These are phyloP conservation scores for Phaethon lepturus DNA, from an alignment of 2,113 vertebrate genomes.

Conservation along the genomic window DNA sequence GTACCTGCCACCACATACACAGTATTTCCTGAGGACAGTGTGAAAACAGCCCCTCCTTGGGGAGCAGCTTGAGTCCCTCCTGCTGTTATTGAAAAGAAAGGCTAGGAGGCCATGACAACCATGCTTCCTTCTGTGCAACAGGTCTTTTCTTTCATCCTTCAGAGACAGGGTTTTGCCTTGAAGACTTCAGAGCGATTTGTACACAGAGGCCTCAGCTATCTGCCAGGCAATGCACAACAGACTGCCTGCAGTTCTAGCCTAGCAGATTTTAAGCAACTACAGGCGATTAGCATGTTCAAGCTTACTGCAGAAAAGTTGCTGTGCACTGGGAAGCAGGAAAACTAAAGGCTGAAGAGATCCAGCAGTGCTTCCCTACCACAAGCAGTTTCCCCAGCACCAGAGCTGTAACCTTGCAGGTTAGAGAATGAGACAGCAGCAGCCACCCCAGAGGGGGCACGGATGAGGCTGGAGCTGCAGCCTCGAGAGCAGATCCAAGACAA, in stretches of 20 bases:
- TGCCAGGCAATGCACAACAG: neutral
- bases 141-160: slow-evolving; percentile 2
- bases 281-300: neutral
- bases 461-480: neutral
- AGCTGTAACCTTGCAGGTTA: neutral
- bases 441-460: neutral
- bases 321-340: neutral
- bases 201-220: neutral
- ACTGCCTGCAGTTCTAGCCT: neutral
- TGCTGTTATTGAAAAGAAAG: neutral
- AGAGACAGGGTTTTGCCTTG: neutral
- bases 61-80: neutral
- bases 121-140: neutral
- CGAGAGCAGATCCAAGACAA: neutral
- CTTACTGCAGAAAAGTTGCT: neutral
- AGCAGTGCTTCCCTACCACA: neutral
- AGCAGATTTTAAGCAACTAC: neutral
- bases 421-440: neutral
- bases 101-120: neutral
- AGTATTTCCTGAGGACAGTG: neutral
- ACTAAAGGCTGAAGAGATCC: neutral
- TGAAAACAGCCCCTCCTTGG: neutral
- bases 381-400: neutral
- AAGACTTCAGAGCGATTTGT: neutral
- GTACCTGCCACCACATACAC: neutral